Percentiles rank a stretch among this genome's conserved stretches.
These are phyloP conservation scores for Papilio dardanus DNA, from an alignment of 1,140 invertebrate species.

Conservation along the genomic window DNA sequence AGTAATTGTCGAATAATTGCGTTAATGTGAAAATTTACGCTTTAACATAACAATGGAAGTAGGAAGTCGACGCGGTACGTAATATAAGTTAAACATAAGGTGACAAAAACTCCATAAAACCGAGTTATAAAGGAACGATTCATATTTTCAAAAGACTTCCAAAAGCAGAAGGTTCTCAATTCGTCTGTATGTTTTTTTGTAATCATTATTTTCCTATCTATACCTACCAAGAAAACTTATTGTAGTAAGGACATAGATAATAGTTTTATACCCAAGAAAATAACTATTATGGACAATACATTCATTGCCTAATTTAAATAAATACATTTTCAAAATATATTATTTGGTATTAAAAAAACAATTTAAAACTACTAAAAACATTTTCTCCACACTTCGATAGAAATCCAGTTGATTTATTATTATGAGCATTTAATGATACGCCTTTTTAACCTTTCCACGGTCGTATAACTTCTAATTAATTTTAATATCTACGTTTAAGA, in stretches of 20 bases:
- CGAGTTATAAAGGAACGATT: neutral
- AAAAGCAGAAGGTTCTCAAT: no score
- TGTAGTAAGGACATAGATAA: no score
- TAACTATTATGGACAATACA: neutral
- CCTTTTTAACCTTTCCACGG: slow-evolving; percentile 13
- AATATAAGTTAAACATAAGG: slow-evolving; percentile 33
- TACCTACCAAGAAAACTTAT: no score
- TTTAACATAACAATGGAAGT: slow-evolving; percentile 75
- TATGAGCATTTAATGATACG: slow-evolving; percentile 11
- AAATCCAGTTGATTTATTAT: slow-evolving; percentile 11
- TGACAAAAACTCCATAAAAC: neutral
- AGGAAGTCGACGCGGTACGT: slow-evolving; percentile 55
- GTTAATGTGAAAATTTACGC: slow-evolving; percentile 77
- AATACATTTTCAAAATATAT: neutral
- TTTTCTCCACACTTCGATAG: slow-evolving; percentile 10
- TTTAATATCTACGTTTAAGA: slow-evolving; percentile 23
- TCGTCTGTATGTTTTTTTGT: no score
- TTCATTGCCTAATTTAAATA: neutral
- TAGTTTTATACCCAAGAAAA: neutral
- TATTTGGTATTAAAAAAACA: neutral
- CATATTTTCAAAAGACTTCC: no score
- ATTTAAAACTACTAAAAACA: slow-evolving; percentile 21
- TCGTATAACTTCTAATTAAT: slow-evolving; percentile 13
- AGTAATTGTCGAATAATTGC: slow-evolving; percentile 80
- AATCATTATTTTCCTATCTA: no score